Conservation (phyloP, 2,797 vertebrate genomes). For the Meriones psammophilus region DNA sequence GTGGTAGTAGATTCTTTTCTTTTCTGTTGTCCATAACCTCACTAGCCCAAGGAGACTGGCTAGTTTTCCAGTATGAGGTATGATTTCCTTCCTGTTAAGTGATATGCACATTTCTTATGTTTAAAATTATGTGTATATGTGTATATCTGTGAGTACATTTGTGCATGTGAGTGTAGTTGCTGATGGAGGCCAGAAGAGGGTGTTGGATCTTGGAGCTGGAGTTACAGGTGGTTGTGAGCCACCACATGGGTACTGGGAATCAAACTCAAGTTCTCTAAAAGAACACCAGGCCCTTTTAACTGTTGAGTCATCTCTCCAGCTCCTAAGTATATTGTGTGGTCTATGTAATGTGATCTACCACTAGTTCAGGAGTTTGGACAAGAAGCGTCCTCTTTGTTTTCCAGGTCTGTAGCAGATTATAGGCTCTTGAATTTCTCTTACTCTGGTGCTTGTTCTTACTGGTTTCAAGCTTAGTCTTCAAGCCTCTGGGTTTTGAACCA, state of each 20-base stretch:
- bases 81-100: background rate
- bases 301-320: background rate
- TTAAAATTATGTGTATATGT: background rate
- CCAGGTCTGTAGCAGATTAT: background rate
- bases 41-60: background rate
- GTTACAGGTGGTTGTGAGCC: background rate
- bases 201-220: background rate
- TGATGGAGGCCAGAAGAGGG: background rate
- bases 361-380: background rate
- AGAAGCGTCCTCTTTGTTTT: background rate
- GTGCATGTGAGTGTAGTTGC: background rate
- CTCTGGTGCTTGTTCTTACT: conserved; percentile 44
- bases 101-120: background rate
- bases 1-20: background rate
- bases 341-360: background rate
- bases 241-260: background rate
- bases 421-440: background rate
- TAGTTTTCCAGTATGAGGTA: background rate
- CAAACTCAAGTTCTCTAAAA: background rate
- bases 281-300: background rate
- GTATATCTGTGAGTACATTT: background rate
- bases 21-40: background rate
- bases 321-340: background rate
- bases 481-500: conserved; percentile 6
- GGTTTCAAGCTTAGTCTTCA: conserved; percentile 59